A percentile compares a stretch with the other conserved stretches of the same genome.
phyloP scores from a whole-genome alignment of 2,113 vertebrate species.

The Trochalopteron elliotii region DNA sequence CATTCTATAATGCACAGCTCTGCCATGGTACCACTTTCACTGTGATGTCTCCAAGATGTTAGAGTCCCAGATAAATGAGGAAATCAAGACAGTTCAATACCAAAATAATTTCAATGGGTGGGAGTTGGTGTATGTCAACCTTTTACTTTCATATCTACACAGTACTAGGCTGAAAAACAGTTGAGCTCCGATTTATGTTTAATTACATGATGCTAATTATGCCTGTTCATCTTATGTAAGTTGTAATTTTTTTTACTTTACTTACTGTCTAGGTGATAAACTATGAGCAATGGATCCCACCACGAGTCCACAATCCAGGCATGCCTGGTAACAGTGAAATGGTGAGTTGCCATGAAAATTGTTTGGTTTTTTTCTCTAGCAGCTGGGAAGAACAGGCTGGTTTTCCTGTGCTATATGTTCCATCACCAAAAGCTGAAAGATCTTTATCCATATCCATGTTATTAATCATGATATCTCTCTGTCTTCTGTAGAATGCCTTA shows the following conservation, averaged over 20 bases:
- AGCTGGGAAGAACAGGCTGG: neutral
- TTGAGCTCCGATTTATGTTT: neutral
- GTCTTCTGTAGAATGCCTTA: neutral
- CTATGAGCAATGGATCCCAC: slow-evolving; percentile 67
- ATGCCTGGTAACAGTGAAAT: slow-evolving; percentile 12
- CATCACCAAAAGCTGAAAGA: neutral
- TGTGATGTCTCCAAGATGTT: neutral
- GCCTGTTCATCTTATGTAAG: neutral
- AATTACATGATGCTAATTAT: neutral
- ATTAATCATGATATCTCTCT: neutral
- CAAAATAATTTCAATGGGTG: neutral
- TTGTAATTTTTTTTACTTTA: neutral
- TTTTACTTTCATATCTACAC: neutral
- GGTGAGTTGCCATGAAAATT: slow-evolving; percentile 40
- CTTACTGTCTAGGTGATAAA: slow-evolving; percentile 47
- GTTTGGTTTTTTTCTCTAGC: neutral
- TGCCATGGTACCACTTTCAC: neutral
- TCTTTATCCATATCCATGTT: neutral
- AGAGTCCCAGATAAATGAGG: neutral
- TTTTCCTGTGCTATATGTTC: neutral
- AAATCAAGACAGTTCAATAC: neutral
- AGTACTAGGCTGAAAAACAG: neutral
- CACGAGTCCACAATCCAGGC: neutral
- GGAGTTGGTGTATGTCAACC: neutral
- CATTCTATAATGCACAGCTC: neutral